phyloP scores from a whole-genome alignment of 2,797 vertebrate species.

The Petrocephalus sullivani region DNA sequence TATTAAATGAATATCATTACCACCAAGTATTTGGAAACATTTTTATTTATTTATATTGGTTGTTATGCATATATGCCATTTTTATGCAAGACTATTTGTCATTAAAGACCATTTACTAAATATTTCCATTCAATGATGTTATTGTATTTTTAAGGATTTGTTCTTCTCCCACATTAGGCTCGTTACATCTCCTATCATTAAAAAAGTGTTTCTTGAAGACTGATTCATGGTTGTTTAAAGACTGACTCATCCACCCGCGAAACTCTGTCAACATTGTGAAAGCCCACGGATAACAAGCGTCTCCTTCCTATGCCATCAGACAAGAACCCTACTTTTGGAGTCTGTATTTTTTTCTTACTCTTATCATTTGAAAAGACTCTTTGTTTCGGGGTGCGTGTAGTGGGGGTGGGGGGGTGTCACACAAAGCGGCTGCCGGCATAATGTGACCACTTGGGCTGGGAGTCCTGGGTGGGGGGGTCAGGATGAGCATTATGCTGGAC shows the following conservation, averaged over 20 bases:
- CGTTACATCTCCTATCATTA: background rate
- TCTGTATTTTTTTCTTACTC: background rate
- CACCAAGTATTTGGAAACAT: background rate
- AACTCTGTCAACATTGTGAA: background rate
- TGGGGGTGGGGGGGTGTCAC: background rate
- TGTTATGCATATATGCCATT: background rate
- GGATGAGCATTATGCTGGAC: background rate
- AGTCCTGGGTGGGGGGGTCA: background rate
- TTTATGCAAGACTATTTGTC: background rate
- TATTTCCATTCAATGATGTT: background rate
- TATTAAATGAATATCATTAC: background rate
- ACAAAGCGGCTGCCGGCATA: background rate
- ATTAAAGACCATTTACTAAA: background rate
- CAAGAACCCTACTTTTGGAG: background rate
- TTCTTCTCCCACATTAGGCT: background rate
- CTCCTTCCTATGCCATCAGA: background rate
- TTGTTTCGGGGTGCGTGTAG: background rate
- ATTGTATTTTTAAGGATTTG: background rate
- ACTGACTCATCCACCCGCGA: background rate
- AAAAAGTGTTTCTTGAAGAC: background rate
- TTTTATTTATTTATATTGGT: background rate
- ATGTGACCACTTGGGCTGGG: background rate
- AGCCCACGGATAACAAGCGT: background rate
- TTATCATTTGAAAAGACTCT: conserved; percentile 14
- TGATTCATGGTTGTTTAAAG: conserved; percentile 1